These are phyloP conservation scores for Drosophila ercepeae DNA, from an alignment of 1,140 invertebrate species.

Conservation along the genomic window DNA sequence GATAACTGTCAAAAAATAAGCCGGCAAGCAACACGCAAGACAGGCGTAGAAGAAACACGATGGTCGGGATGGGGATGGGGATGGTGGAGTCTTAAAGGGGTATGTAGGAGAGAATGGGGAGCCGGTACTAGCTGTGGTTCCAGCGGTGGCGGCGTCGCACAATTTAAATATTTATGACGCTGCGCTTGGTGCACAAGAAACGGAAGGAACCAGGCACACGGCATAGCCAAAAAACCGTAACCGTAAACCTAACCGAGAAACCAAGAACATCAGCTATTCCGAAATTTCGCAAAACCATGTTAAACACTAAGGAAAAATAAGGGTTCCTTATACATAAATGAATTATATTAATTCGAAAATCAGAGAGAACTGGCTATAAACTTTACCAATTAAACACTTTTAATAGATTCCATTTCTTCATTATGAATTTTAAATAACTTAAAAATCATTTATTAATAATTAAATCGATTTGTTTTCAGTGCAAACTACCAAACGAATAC, in stretches of 20 bases:
- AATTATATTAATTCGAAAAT: too few species aligned
- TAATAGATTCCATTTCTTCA: too few species aligned
- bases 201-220: constrained; percentile 55
- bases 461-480: not conserved
- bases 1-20: constrained; percentile 82
- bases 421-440: too few species aligned
- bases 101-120: not conserved
- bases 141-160: constrained; percentile 43
- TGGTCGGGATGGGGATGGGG: too few species aligned
- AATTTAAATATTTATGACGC: constrained; percentile 80
- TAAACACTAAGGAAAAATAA: not conserved
- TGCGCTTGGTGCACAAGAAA: constrained; percentile 54
- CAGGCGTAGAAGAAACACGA: constrained; percentile 12
- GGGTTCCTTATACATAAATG: too few species aligned
- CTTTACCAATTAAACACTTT: too few species aligned
- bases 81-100: not conserved
- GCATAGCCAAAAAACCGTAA: constrained; percentile 79
- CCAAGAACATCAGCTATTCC: constrained; percentile 37
- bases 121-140: constrained; percentile 14
- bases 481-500: not conserved
- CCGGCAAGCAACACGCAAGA: constrained; percentile 68
- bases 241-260: constrained; percentile 63
- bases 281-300: constrained; percentile 8
- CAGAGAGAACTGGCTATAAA: too few species aligned
- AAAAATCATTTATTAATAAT: not conserved